Conservation (phyloP, 2,797 vertebrate species). For the Eulemur coronatus region DNA sequence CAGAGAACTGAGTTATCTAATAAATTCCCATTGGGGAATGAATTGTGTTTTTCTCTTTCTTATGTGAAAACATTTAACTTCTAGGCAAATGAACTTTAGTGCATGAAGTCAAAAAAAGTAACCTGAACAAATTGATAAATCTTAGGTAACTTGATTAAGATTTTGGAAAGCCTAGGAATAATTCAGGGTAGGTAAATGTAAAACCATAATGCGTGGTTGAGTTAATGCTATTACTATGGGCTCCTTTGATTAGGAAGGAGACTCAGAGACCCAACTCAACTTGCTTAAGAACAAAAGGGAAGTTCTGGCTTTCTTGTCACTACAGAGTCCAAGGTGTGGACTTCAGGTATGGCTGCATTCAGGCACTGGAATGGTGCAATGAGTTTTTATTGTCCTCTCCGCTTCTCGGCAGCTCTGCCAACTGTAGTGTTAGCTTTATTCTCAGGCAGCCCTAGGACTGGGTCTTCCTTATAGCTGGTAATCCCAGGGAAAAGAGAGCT, state of each 20-base stretch:
- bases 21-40: background rate
- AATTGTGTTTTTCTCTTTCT: background rate
- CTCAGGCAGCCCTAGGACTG: background rate
- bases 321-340: background rate
- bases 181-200: background rate
- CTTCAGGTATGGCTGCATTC: background rate
- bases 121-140: background rate
- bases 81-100: background rate
- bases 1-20: background rate
- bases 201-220: background rate
- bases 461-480: background rate
- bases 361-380: background rate
- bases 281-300: background rate
- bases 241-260: background rate
- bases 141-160: background rate
- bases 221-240: background rate
- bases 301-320: background rate
- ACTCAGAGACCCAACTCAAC: background rate
- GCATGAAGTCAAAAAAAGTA: background rate
- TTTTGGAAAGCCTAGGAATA: background rate
- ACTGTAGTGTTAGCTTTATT: background rate
- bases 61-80: constrained; percentile 1
- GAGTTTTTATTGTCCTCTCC: background rate
- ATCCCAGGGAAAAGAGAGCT: background rate
- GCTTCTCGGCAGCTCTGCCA: background rate